Conservation (phyloP, 2,797 vertebrate species). For the Typhlichthys eigenmanni region DNA sequence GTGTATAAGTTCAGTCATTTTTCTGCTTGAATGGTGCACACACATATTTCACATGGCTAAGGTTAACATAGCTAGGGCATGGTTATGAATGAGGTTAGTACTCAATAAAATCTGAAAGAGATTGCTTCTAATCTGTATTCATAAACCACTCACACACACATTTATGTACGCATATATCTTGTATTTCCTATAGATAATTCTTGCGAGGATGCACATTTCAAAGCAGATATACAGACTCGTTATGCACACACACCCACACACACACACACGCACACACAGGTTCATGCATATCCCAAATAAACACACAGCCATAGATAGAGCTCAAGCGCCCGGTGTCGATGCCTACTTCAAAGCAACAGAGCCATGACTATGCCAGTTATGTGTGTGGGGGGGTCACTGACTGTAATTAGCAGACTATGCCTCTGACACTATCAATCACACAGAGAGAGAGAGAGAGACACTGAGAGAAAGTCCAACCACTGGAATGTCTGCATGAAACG, state of each 20-base stretch:
- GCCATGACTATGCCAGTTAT: constrained; percentile 43
- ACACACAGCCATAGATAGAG: constrained; percentile 1
- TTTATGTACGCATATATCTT: constrained; percentile 3
- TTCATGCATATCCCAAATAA: no score
- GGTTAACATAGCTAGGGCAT: constrained; percentile 64
- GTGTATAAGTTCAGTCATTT: neutral
- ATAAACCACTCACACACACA: constrained; percentile 28
- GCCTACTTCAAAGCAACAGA: constrained; percentile 52
- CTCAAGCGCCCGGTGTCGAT: constrained; percentile 16
- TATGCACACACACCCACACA: neutral
- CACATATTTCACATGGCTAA: constrained; percentile 68
- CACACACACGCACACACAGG: neutral
- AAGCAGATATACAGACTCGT: neutral
- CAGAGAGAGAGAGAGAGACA: neutral
- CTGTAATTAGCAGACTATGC: constrained; percentile 67
- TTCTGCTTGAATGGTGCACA: constrained; percentile 46
- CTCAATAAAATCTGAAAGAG: constrained; percentile 63
- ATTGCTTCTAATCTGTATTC: constrained; percentile 58
- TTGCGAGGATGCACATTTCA: constrained; percentile 22
- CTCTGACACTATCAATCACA: constrained; percentile 66
- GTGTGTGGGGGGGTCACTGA: constrained; percentile 59
- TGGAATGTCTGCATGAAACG: constrained; percentile 64
- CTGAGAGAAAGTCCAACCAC: constrained; percentile 32
- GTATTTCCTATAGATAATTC: constrained; percentile 11
- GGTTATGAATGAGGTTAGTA: constrained; percentile 61